Conservation (phyloP, 1,140 invertebrate species). For the Wiebesia pumilae region DNA sequence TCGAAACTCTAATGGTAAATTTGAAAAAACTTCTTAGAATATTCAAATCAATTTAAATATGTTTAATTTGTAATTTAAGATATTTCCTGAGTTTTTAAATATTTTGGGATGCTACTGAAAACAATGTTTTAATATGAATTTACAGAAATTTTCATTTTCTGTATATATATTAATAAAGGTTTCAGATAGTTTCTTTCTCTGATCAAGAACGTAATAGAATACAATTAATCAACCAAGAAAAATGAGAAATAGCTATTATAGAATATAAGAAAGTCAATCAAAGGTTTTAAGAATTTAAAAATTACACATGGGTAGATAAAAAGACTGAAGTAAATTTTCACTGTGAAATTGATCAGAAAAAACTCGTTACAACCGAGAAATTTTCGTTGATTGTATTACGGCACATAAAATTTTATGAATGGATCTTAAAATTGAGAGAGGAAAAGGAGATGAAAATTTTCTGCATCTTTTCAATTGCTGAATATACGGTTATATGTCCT, state of each 20-base stretch:
- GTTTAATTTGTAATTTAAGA: no score
- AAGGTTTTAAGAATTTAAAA: not conserved
- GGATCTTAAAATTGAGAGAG: constrained; percentile 13
- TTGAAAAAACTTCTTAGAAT: no score
- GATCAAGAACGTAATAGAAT: no score
- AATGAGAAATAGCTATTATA: not conserved
- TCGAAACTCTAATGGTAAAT: no score
- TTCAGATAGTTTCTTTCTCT: no score
- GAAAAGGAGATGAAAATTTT: constrained; percentile 1
- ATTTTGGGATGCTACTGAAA: no score
- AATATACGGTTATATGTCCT: not conserved
- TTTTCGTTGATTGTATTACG: constrained; percentile 5
- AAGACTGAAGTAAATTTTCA: not conserved
- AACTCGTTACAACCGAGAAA: constrained; percentile 12
- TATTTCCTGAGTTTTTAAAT: no score
- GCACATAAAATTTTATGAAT: constrained; percentile 33
- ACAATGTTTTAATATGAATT: no score
- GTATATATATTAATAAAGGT: no score
- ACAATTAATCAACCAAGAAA: not conserved
- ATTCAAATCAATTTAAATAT: no score
- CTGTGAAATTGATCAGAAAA: not conserved
- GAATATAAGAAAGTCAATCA: not conserved
- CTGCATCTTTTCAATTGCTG: not conserved
- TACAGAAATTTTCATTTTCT: no score
- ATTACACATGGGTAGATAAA: not conserved